These are phyloP conservation scores for Melanotaenia maccullochi DNA, from an alignment of 2,797 vertebrate genomes.

Conservation along the genomic window DNA sequence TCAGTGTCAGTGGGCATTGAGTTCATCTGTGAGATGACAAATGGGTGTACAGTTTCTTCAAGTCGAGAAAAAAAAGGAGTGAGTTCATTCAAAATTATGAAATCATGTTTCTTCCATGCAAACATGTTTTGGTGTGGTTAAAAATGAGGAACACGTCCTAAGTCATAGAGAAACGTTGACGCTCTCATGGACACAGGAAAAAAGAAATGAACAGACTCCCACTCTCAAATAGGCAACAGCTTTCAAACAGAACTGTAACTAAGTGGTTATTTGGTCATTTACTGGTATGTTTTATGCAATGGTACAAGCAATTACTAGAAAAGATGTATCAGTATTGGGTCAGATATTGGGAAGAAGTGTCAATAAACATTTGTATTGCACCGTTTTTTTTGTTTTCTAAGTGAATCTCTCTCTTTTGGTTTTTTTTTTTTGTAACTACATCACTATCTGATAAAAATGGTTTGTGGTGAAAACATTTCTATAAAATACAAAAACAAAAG, in stretches of 20 bases:
- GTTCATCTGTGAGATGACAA: slow-evolving; percentile 50
- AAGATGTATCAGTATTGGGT: not conserved
- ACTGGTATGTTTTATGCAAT: not conserved
- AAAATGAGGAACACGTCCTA: not conserved
- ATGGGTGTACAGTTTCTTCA: slow-evolving; percentile 20
- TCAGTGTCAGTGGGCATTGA: slow-evolving; percentile 33
- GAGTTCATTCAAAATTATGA: slow-evolving; percentile 7
- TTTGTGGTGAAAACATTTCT: slow-evolving; percentile 5
- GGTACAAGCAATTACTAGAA: not conserved
- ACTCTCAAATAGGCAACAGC: not conserved
- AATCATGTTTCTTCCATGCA: not conserved
- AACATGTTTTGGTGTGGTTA: slow-evolving; percentile 7
- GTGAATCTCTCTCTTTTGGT: not conserved
- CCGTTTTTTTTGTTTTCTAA: not conserved
- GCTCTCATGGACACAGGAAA: not conserved
- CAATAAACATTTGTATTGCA: not conserved
- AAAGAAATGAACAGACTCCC: not conserved
- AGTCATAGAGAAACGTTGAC: not conserved
- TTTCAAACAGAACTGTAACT: not conserved
- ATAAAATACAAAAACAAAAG: not conserved
- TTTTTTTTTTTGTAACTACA: not conserved
- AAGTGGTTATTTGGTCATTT: not conserved
- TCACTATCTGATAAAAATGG: not conserved
- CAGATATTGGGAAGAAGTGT: not conserved
- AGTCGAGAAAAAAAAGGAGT: slow-evolving; percentile 5